phyloP scores from a whole-genome alignment of 2,888 invertebrate species.

The Anthophora plumipes region DNA sequence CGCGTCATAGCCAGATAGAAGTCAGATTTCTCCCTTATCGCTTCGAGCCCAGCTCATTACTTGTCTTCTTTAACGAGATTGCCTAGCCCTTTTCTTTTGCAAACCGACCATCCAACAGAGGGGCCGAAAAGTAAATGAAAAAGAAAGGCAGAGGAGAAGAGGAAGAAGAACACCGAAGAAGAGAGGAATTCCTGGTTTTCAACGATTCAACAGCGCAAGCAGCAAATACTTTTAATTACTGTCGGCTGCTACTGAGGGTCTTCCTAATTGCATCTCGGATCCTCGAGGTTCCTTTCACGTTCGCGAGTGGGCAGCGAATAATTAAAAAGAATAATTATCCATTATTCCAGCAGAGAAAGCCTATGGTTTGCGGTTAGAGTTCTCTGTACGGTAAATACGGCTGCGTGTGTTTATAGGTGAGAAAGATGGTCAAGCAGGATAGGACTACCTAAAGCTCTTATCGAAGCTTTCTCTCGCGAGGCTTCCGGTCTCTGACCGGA shows the following conservation, averaged over 20 bases:
- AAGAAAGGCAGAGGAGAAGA: background rate
- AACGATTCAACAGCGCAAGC: slow-evolving; percentile 32
- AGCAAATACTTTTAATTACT: slow-evolving; percentile 61
- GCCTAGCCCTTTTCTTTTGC: slow-evolving; percentile 8
- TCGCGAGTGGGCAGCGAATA: slow-evolving; percentile 35
- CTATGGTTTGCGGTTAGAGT: slow-evolving; percentile 4
- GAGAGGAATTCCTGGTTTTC: slow-evolving; percentile 30
- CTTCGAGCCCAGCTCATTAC: slow-evolving; percentile 46
- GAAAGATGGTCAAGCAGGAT: background rate
- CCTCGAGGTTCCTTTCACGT: slow-evolving; percentile 50
- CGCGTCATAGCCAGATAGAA: slow-evolving; percentile 32
- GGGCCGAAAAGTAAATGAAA: background rate
- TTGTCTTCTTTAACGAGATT: slow-evolving; percentile 48
- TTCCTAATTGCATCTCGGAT: slow-evolving; percentile 55
- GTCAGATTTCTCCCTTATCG: slow-evolving; percentile 41
- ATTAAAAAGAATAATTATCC: slow-evolving; percentile 54
- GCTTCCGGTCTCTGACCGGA: slow-evolving; percentile 18
- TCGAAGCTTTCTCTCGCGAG: slow-evolving; percentile 34
- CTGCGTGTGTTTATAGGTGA: background rate
- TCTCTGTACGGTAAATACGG: background rate
- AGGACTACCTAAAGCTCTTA: slow-evolving; percentile 10
- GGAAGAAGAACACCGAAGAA: background rate
- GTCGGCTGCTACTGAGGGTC: slow-evolving; percentile 24
- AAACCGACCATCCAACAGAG: background rate
- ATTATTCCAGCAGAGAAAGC: slow-evolving; percentile 25